These are phyloP conservation scores for Menura novaehollandiae DNA, from an alignment of 2,113 vertebrate genomes.

Conservation along the genomic window DNA sequence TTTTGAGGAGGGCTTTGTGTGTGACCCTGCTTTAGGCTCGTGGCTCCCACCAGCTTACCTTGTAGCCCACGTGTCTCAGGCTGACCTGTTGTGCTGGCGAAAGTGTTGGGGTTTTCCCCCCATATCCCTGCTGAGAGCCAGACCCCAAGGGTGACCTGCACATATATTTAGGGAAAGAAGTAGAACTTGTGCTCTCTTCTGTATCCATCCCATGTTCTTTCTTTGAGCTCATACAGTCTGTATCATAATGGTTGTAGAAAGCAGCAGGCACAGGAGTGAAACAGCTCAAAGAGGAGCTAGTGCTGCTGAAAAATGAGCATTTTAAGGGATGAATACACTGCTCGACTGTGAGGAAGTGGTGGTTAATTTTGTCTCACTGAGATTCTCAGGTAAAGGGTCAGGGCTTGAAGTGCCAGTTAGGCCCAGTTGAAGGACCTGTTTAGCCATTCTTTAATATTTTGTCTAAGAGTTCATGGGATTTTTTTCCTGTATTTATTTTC, in stretches of 20 bases:
- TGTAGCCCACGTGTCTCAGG: fast-evolving
- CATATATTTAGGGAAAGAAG: not conserved
- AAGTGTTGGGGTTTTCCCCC: not conserved
- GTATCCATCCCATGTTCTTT: fast-evolving
- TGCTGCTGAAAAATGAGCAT: not conserved
- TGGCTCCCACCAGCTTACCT: not conserved
- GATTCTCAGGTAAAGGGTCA: not conserved
- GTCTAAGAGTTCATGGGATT: not conserved
- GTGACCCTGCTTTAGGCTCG: not conserved
- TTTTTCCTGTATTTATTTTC: not conserved
- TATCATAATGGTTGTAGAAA: not conserved
- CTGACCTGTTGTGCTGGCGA: not conserved
- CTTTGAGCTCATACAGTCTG: not conserved
- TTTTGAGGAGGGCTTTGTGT: not conserved
- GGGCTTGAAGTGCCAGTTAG: not conserved
- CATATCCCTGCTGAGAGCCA: not conserved
- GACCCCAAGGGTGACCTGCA: not conserved
- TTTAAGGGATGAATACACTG: not conserved
- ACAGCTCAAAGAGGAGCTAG: not conserved
- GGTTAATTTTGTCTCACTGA: not conserved
- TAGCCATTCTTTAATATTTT: not conserved
- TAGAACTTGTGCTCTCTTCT: not conserved
- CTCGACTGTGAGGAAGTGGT: not conserved
- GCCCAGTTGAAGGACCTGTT: not conserved
- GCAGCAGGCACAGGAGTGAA: not conserved